Conservation (phyloP, 2,888 invertebrate genomes). For the Cremastobaeus sp. region DNA sequence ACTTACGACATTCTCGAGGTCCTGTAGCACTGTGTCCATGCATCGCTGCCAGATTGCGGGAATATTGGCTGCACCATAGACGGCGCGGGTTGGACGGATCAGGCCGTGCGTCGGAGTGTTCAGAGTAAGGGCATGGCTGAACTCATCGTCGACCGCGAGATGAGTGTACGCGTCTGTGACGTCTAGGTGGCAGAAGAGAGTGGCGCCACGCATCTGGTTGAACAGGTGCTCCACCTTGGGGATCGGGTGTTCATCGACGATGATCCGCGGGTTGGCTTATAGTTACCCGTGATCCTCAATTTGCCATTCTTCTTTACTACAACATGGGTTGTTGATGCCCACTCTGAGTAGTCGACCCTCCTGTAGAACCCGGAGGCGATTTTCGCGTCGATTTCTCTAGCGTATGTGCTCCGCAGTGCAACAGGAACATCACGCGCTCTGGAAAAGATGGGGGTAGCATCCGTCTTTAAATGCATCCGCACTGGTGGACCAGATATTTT, state of each 20-base stretch:
- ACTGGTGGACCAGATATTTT: constrained; percentile 21
- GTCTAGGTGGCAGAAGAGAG: constrained; percentile 8
- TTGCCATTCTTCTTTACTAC: too few species aligned
- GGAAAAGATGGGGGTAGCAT: constrained; percentile 3
- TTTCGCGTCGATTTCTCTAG: constrained; percentile 17
- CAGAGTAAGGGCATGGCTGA: too few species aligned
- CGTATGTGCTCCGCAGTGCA: constrained; percentile 1
- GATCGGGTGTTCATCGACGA: constrained; percentile 38
- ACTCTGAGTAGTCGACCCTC: too few species aligned
- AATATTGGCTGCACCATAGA: constrained; percentile 4
- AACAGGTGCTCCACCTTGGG: constrained; percentile 35
- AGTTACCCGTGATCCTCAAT: constrained; percentile 14
- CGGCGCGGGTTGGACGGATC: constrained; percentile 31
- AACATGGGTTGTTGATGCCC: constrained; percentile 34
- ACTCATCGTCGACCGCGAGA: constrained; percentile 1
- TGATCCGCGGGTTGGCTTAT: constrained; percentile 34
- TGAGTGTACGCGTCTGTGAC: too few species aligned
- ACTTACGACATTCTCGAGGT: constrained; percentile 22
- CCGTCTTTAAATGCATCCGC: constrained; percentile 13
- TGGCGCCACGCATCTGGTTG: constrained; percentile 27
- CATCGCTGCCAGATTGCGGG: too few species aligned
- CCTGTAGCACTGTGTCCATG: too few species aligned
- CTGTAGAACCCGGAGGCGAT: constrained; percentile 12
- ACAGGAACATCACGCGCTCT: constrained; percentile 27
- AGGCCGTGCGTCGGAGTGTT: too few species aligned